Base-by-base conservation (phyloP, 2,888 invertebrate genomes). In the Lithophane socia region DNA sequence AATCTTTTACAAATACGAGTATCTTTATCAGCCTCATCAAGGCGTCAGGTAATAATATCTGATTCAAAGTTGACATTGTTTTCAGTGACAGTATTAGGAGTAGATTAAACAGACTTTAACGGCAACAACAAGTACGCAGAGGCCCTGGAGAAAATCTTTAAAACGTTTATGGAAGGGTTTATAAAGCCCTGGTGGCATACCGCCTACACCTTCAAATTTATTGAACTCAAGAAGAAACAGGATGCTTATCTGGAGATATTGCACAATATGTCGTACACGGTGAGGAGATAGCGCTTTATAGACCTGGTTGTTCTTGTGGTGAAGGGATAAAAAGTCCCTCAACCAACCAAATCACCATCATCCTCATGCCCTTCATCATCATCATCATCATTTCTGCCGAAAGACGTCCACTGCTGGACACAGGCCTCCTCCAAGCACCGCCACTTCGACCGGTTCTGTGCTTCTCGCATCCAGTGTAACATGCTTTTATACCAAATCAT, bases 21-120 rank as follows among this genome's bases (percentile, higher is more conserved):
- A 37, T n/a, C 0, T 24, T 37, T 16, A 44, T 10, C 18, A 21
- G 69, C 10, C 1, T 42, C 16, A 21, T 21, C 18, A 68, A 71
- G 2, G 1, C 24, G 16, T 61, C 29, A 5, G 37, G 37, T 37
- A 5, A 1, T 3, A 47, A n/a, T 49, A 49, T 8, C 1, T 8
- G 18, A 37, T 9, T 73, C 13, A 13, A 21, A 24, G 0, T 75
- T 52, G 3, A 3, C 0, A 24, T 49, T 49, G 10, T 68, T 88
- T 88, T 3, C 87, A 95, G 95, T 94, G 77, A 95, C 95, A 37
- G 94, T 93, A 0, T 79, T 95, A 21, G 95, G 95, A 13, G 92
- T 95, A 3, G 93, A 94, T 76, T 93, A 93, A 77, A 91, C 91
- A 3, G 94, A 94, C 75, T 90, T 90, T 0, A 89, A 92, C 1